Percentiles rank a stretch among this genome's conserved stretches.
Evolutionary conservation across 2,888 invertebrate species (phyloP).

Genomic region (Venustoraphidia nigricollis): DNA sequence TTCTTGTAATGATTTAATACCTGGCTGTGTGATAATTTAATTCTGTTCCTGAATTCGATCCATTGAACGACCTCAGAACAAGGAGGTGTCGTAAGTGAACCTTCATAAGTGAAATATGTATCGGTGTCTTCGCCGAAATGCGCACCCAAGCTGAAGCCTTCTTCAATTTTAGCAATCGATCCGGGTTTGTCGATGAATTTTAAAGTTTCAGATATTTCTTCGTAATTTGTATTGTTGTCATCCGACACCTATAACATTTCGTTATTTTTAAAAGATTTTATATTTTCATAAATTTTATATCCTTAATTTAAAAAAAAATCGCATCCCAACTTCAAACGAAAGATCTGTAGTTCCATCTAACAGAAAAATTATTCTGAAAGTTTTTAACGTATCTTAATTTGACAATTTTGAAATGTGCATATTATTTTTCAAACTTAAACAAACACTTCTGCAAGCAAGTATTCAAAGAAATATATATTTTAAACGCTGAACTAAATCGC

Average conservation of each 20-base stretch:
- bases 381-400: no score
- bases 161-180: constrained; percentile 28
- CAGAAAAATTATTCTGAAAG: no score
- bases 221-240: constrained; percentile 32
- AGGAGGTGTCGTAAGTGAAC: constrained; percentile 77
- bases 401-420: no score
- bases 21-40: constrained; percentile 50
- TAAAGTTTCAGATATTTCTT: constrained; percentile 39
- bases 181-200: constrained; percentile 38
- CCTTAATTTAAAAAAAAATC: no score
- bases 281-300: background rate
- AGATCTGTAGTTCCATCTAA: no score
- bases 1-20: constrained; percentile 23
- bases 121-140: constrained; percentile 37
- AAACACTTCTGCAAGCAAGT: no score
- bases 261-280: constrained; percentile 1
- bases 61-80: constrained; percentile 73
- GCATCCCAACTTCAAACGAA: no score
- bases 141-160: constrained; percentile 30
- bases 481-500: no score
- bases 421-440: no score
- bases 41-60: constrained; percentile 66
- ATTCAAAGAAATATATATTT: no score
- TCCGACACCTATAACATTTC: constrained; percentile 23
- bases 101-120: constrained; percentile 69